Evolutionary conservation across 2,113 vertebrate species (phyloP).

Genomic region (Lates calcarifer): DNA sequence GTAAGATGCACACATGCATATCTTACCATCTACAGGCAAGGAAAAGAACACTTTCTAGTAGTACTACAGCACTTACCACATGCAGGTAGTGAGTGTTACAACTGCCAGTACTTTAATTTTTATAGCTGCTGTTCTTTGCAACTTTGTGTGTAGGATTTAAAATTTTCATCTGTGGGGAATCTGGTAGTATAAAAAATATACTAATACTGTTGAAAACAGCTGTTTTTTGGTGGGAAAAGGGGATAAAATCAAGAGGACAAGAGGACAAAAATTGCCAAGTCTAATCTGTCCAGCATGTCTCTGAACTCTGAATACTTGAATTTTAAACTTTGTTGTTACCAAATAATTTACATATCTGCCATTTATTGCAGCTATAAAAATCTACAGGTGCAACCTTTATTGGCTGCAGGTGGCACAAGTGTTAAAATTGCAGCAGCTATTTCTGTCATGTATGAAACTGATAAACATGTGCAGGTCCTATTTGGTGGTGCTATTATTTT

Average conservation of each 20-base stretch:
- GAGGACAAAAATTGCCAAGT: too few relatives aligned
- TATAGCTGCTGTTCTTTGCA: too few relatives aligned
- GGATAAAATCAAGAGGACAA: too few relatives aligned
- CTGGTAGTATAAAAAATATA: neutral
- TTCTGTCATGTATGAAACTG: neutral
- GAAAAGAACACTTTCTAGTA: neutral
- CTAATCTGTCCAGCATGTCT: neutral
- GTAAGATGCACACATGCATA: neutral
- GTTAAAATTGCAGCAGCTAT: neutral
- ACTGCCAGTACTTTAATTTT: conserved; percentile 10
- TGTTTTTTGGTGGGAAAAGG: neutral
- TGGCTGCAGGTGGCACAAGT: conserved; percentile 20
- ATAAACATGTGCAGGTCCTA: neutral
- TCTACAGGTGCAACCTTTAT: conserved; percentile 14
- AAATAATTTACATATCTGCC: neutral
- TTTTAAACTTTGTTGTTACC: conserved; percentile 4
- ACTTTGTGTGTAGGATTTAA: neutral
- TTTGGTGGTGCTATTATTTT: neutral
- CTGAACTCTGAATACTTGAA: conserved; percentile 7
- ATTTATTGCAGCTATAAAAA: neutral
- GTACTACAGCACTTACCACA: neutral
- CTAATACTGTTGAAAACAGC: neutral
- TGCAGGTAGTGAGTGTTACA: conserved; percentile 18
- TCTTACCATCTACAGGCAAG: conserved; percentile 7
- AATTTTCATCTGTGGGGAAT: neutral